Percentiles rank a stretch among this genome's conserved stretches.
Evolutionary conservation across 2,888 invertebrate species (phyloP).

Genomic region (Brenthis daphne): DNA sequence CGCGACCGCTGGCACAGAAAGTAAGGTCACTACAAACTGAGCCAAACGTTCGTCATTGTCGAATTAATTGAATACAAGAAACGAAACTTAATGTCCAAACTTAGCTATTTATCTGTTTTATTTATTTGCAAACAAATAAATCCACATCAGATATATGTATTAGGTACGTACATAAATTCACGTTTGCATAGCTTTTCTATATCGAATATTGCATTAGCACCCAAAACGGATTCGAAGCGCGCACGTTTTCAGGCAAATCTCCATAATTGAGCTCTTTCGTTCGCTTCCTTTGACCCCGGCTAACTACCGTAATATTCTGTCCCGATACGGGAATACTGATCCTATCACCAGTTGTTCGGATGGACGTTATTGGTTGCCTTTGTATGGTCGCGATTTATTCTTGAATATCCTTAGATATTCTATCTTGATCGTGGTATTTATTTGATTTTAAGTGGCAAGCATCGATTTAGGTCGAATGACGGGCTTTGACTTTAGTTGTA

Average conservation of each 20-base stretch:
- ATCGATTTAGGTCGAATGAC: neutral
- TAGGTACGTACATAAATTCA: neutral
- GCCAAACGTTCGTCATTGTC: no score
- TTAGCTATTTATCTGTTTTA: no score
- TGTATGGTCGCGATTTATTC: constrained; percentile 25
- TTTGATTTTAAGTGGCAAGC: constrained; percentile 19
- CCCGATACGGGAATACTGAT: constrained; percentile 40
- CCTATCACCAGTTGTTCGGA: constrained; percentile 27
- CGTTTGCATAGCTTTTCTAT: constrained; percentile 32
- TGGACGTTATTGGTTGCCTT: constrained; percentile 25
- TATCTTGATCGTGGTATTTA: constrained; percentile 15
- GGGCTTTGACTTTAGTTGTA: neutral
- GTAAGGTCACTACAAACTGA: no score
- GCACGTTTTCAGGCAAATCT: constrained; percentile 48
- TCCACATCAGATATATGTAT: neutral
- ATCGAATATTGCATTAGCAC: constrained; percentile 37
- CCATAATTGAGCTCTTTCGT: constrained; percentile 52
- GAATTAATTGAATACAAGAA: no score
- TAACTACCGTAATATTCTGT: constrained; percentile 53
- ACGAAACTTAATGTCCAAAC: no score
- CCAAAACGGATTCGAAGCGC: constrained; percentile 31
- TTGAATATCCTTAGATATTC: constrained; percentile 2
- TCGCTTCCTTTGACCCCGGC: constrained; percentile 63
- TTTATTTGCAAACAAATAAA: no score
- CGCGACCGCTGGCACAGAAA: no score